Percentiles rank a stretch among this genome's conserved stretches.
Conservation (phyloP, 2,113 vertebrate genomes). For the Calidris pugnax region DNA sequence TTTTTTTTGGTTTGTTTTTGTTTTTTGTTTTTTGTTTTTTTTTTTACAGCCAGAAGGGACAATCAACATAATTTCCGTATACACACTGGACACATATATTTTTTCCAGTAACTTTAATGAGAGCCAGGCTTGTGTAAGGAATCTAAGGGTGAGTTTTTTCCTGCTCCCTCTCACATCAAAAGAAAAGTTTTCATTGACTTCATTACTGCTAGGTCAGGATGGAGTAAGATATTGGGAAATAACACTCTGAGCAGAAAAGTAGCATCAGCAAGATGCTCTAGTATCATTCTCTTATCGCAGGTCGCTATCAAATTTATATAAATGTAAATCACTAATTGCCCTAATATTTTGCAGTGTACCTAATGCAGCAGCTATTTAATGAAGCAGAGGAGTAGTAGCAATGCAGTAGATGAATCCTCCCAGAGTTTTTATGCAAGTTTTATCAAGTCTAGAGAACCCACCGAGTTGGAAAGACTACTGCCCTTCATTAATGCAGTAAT, state of each 20-base stretch:
- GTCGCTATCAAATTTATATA: constrained; percentile 16
- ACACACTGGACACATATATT: not conserved
- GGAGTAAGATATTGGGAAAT: constrained; percentile 34
- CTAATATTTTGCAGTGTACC: not conserved
- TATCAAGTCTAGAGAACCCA: constrained; percentile 16
- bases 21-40: not conserved
- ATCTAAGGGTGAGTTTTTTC: constrained; percentile 8
- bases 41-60: not conserved
- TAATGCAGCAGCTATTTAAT: constrained; percentile 6
- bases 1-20: too few relatives aligned
- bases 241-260: constrained; percentile 12
- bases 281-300: constrained; percentile 23
- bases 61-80: not conserved
- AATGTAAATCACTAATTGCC: constrained; percentile 17
- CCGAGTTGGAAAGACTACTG: constrained; percentile 11
- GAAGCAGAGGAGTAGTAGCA: not conserved
- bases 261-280: not conserved
- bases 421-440: constrained; percentile 42
- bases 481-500: constrained; percentile 41
- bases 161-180: constrained; percentile 31
- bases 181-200: constrained; percentile 36
- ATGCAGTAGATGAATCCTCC: not conserved
- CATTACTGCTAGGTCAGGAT: constrained; percentile 30
- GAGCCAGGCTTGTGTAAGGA: not conserved
- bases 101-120: constrained; percentile 33